Evolutionary conservation across 2,113 vertebrate genomes (phyloP), one percentile per base, ranked within the genome.

Genomic region (Gopherus evgoodei): DNA sequence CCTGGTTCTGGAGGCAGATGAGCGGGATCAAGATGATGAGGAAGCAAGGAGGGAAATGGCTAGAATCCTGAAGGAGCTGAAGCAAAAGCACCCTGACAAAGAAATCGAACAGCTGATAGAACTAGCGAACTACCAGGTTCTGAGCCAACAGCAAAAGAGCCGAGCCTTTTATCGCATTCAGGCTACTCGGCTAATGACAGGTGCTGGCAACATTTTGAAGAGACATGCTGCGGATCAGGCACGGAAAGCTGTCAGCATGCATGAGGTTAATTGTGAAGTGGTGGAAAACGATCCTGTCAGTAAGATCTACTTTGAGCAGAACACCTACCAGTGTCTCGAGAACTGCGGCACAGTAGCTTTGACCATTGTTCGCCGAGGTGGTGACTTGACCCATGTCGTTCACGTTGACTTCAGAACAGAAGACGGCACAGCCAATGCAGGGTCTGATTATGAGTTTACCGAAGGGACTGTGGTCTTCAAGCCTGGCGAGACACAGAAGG

Each of bases 151-250:
- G 87, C 99, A 99, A 95, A 99, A 99, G 95, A 99, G 99, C 88
- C 98, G 99, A 2, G 99, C 99, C 1, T 99, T 99, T 94, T 99
- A 99, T 96, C 99, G 99, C 35, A 99, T 99, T 91, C 99, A 99
- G 95, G 99, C 99, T 1, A 99, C 99, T 52, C 98, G 99, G 75
- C 98, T 99, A 50, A 99, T 99, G 99, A 99, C 99, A 0, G 99
- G 99, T 6, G 99, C 99, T 0, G 99, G 99, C 47, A 99, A 99
- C 93, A 98, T 99, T 91, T 95, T 99, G 92, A 99, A 99, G 97
- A 98, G 98, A 62, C 99, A 99, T 3, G 99, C 99, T 1, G 99
- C 99, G 3, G 99, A 99, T 84, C 99, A 99, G 89, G 99, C 99
- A 4, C 98, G 98, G 82, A 99, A 99, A 91, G 99, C 98, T 0